Evolutionary conservation across 2,797 vertebrate genomes (phyloP).

Genomic region (Falco biarmicus): DNA sequence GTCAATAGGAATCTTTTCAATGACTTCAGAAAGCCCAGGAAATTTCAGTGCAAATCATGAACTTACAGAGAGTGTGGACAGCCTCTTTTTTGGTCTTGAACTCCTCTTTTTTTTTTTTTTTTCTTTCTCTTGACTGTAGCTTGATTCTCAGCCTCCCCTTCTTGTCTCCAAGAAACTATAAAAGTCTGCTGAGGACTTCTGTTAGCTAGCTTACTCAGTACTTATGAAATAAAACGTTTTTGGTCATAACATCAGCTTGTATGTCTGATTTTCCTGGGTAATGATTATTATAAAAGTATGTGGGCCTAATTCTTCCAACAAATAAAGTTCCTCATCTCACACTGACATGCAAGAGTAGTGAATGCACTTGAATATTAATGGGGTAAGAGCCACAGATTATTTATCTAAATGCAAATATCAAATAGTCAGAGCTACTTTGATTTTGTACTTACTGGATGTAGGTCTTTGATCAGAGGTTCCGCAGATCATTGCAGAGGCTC

Average conservation of each 20-base stretch:
- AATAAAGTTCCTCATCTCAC: neutral
- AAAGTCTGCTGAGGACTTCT: neutral
- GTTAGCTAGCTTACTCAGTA: neutral
- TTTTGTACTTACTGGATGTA: neutral
- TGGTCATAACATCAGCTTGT: neutral
- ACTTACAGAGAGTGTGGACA: neutral
- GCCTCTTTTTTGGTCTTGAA: neutral
- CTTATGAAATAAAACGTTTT: neutral
- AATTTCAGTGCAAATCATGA: neutral
- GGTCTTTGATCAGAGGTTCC: neutral
- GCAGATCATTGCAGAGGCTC: neutral
- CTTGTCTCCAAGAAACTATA: neutral
- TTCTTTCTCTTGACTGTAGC: neutral
- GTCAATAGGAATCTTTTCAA: neutral
- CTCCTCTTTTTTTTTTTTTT: neutral
- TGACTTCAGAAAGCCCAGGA: neutral
- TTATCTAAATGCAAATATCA: neutral
- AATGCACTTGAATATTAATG: neutral
- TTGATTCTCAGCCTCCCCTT: neutral
- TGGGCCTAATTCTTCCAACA: neutral
- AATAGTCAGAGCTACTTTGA: neutral
- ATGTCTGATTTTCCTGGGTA: neutral
- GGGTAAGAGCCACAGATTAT: neutral
- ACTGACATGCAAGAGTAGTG: neutral
- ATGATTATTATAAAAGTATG: neutral